phyloP scores from a whole-genome alignment of 2,888 invertebrate genomes.

The Eupithecia exiguata region DNA sequence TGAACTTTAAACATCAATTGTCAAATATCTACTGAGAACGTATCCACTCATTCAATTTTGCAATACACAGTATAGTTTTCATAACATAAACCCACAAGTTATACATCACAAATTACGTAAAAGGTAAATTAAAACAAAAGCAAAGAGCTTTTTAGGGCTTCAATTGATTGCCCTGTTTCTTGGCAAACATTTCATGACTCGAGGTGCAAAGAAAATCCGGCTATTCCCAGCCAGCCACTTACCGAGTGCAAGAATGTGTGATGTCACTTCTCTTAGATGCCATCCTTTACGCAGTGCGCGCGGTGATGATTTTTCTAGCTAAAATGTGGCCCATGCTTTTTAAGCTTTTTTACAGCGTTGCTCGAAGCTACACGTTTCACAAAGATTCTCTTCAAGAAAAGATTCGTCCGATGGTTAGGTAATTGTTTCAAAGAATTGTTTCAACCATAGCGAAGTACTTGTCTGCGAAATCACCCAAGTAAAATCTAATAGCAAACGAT shows the following conservation, averaged over 20 bases:
- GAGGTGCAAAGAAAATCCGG: neutral
- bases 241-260: slow-evolving; percentile 25
- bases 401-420: neutral
- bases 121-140: neutral
- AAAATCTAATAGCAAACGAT: neutral
- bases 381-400: neutral
- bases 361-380: neutral
- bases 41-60: neutral
- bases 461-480: neutral
- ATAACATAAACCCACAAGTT: neutral
- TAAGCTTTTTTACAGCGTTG: neutral
- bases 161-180: neutral
- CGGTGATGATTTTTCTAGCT: neutral
- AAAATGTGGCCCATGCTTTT: neutral
- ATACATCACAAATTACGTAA: neutral
- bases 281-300: neutral
- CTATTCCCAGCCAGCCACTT: slow-evolving; percentile 8
- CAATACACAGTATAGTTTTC: neutral
- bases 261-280: neutral
- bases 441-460: neutral
- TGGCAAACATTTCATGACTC: neutral
- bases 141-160: neutral
- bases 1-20: neutral
- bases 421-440: neutral
- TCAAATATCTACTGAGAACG: neutral